A percentile compares a stretch with the other conserved stretches of the same genome.
phyloP scores from a whole-genome alignment of 2,888 invertebrate species.

The Oasisia sp. region DNA sequence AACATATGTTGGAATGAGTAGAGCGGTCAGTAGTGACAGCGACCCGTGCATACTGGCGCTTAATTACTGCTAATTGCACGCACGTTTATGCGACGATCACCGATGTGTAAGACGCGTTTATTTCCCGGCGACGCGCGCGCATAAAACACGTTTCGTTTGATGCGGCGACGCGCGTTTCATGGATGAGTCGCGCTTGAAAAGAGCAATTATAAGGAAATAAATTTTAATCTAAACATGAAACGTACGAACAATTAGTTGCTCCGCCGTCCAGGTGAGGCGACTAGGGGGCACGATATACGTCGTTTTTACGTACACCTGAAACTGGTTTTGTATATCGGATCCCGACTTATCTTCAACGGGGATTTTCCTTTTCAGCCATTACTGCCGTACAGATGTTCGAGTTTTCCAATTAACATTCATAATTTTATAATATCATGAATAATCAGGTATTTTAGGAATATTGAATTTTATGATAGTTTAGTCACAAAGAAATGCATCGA shows the following conservation, averaged over 20 bases:
- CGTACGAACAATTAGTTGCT: not conserved
- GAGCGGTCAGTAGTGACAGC: not conserved
- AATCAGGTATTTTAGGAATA: not conserved
- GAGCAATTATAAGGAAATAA: constrained; percentile 10
- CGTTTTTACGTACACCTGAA: not conserved
- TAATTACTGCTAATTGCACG: not conserved
- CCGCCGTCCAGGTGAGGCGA: not conserved
- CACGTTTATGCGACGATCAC: not conserved
- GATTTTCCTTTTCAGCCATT: not conserved
- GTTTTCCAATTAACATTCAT: not conserved
- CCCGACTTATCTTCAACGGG: not conserved
- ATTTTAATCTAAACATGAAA: constrained; percentile 13
- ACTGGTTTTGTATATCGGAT: not conserved
- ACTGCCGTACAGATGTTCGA: not conserved
- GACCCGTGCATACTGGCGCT: not conserved
- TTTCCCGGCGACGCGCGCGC: not conserved
- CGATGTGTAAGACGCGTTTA: not conserved
- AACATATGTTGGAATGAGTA: constrained; percentile 3
- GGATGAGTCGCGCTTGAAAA: not conserved
- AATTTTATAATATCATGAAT: not conserved
- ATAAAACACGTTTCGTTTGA: constrained; percentile 11
- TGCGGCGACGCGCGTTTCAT: not conserved
- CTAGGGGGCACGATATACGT: not conserved
- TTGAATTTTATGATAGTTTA: not conserved
- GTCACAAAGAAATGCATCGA: too few species aligned